These are phyloP conservation scores for Trematomus loennbergii DNA, from an alignment of 2,113 vertebrate species.

Conservation along the genomic window DNA sequence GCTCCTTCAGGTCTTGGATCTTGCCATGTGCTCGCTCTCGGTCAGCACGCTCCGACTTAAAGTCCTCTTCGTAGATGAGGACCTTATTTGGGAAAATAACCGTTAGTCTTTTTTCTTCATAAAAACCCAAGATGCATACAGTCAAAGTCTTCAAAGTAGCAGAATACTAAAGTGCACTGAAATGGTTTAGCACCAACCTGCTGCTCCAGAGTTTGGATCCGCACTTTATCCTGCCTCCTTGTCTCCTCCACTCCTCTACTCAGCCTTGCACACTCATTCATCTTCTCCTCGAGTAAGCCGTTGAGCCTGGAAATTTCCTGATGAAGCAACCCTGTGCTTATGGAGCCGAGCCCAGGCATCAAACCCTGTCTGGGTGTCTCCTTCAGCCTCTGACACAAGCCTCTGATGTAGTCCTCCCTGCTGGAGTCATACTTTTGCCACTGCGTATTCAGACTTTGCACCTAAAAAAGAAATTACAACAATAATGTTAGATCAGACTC, in stretches of 20 bases:
- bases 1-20: constrained; percentile 89
- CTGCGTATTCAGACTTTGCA: constrained; percentile 91
- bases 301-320: constrained; percentile 92
- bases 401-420: constrained; percentile 90
- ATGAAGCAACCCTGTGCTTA: constrained; percentile 79
- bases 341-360: constrained; percentile 28
- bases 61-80: constrained; percentile 92
- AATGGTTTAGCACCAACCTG: constrained; percentile 84
- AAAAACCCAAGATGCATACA: neutral
- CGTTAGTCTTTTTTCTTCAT: neutral
- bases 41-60: constrained; percentile 91
- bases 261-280: constrained; percentile 78
- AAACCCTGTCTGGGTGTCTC: constrained; percentile 71
- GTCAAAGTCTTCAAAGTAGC: too few species aligned
- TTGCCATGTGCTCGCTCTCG: constrained; percentile 91
- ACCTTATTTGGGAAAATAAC: constrained; percentile 78
- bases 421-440: constrained; percentile 96
- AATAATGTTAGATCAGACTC: neutral
- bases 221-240: constrained; percentile 78
- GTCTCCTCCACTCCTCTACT: constrained; percentile 77
- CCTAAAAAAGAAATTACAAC: constrained; percentile 77
- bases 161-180: too few species aligned
- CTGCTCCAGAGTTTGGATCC: constrained; percentile 91
- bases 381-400: constrained; percentile 86
- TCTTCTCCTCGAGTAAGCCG: constrained; percentile 87